A percentile compares a stretch with the other conserved stretches of the same genome.
These are phyloP conservation scores for Myotis brandtii DNA, from an alignment of 2,113 vertebrate genomes.

Conservation along the genomic window DNA sequence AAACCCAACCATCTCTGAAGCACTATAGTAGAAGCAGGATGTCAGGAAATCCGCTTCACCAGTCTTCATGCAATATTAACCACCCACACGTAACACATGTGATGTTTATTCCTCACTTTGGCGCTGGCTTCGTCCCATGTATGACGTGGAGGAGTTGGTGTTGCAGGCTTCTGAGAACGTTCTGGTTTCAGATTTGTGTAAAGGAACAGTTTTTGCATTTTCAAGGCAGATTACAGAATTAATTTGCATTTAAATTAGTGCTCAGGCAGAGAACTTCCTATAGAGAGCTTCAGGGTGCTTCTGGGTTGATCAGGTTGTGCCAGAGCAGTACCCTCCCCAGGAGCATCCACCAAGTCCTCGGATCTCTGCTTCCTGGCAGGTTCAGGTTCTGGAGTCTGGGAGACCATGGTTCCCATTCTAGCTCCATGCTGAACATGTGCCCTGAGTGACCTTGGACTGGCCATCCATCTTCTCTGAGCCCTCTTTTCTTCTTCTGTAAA, in stretches of 20 bases:
- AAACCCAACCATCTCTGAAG: not conserved
- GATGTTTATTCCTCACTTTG: not conserved
- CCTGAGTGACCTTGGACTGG: not conserved
- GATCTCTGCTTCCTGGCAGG: not conserved
- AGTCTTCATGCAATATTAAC: not conserved
- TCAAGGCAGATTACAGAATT: slow-evolving; percentile 21
- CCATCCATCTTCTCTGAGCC: not conserved
- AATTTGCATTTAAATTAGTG: slow-evolving; percentile 9
- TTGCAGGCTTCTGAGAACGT: slow-evolving; percentile 25
- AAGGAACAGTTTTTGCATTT: slow-evolving; percentile 57
- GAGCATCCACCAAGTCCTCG: not conserved
- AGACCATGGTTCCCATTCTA: not conserved
- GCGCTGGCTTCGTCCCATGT: not conserved
- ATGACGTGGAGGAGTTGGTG: not conserved
- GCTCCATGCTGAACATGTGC: not conserved
- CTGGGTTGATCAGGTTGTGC: not conserved
- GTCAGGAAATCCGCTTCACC: not conserved
- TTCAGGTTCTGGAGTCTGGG: not conserved
- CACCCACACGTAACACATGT: not conserved
- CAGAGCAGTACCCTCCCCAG: not conserved
- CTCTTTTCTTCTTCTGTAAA: slow-evolving; percentile 17
- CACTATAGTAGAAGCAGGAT: not conserved
- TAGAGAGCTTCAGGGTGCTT: not conserved
- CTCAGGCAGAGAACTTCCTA: not conserved
- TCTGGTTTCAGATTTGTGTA: slow-evolving; percentile 43